Evolutionary conservation across 2,888 invertebrate species (phyloP).

Genomic region (Drosophila sordidapex): DNA sequence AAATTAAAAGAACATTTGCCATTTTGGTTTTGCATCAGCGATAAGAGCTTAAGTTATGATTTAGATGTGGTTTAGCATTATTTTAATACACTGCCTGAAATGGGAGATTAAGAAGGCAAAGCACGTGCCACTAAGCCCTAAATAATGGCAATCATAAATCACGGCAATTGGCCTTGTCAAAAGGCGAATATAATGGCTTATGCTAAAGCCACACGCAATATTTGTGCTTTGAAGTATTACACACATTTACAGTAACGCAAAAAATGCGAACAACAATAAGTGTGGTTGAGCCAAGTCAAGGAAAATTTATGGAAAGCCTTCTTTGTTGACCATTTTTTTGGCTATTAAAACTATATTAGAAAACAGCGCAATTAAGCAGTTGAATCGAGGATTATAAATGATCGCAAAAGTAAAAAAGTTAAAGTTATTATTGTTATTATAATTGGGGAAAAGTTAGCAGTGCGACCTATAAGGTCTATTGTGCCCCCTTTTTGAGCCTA

Average conservation of each 20-base stretch:
- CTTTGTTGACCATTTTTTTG: neutral
- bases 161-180: constrained; percentile 65
- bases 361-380: constrained; percentile 1
- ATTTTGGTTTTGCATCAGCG: constrained; percentile 2
- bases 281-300: neutral
- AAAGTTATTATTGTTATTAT: no score
- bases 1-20: constrained; percentile 44
- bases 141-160: constrained; percentile 67
- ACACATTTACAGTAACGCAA: constrained; percentile 1
- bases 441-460: no score
- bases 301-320: neutral
- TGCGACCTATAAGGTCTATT: no score
- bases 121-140: constrained; percentile 67
- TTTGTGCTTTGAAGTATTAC: constrained; percentile 15
- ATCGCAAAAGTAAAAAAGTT: neutral
- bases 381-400: neutral
- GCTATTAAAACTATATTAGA: constrained; percentile 40
- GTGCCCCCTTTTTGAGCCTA: no score
- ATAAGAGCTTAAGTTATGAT: constrained; percentile 8
- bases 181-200: constrained; percentile 58
- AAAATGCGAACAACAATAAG: neutral
- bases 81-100: constrained; percentile 15
- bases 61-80: constrained; percentile 8
- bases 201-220: constrained; percentile 62
- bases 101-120: constrained; percentile 39